Evolutionary conservation across 2,797 vertebrate species (phyloP).

Genomic region (Anguilla anguilla): DNA sequence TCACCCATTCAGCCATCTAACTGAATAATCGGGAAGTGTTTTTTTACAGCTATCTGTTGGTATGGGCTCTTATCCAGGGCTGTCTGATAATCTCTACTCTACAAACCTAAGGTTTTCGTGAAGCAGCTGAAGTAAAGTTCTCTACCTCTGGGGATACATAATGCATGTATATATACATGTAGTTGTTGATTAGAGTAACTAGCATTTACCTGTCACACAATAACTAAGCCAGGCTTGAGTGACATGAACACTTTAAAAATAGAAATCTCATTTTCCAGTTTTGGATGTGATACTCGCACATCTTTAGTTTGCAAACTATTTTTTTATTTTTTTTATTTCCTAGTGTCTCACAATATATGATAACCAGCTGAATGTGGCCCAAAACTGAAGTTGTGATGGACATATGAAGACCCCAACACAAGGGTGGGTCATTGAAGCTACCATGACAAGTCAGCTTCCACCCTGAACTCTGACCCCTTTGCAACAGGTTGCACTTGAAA

Average conservation of each 20-base stretch:
- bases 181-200: not conserved
- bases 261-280: too few relatives aligned
- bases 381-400: not conserved
- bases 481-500: not conserved
- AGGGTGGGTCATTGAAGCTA: not conserved
- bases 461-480: not conserved
- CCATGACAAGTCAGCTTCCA: not conserved
- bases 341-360: not conserved
- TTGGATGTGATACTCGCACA: not conserved
- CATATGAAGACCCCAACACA: not conserved
- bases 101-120: not conserved
- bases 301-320: not conserved
- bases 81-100: not conserved
- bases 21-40: not conserved
- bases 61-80: not conserved
- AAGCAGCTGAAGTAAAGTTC: not conserved
- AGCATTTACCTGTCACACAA: not conserved
- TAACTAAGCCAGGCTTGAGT: not conserved
- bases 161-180: not conserved
- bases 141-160: not conserved
- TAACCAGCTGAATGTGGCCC: not conserved
- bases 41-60: not conserved
- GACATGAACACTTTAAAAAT: not conserved
- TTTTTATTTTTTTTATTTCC: not conserved
- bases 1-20: slow-evolving; percentile 14